Conservation (phyloP, 1,140 invertebrate species). For the Zaprionus nigranus region DNA sequence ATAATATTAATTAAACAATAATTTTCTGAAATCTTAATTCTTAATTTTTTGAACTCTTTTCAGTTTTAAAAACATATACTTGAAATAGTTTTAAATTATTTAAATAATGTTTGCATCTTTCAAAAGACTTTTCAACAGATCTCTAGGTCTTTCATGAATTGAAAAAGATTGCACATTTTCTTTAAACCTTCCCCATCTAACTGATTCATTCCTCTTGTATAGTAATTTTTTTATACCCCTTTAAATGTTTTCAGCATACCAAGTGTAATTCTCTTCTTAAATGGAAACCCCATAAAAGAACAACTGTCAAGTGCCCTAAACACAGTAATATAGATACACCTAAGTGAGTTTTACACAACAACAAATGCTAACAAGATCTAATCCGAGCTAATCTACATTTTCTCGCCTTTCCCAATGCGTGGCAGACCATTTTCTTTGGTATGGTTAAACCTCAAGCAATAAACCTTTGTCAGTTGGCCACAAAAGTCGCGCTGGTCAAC, state of each 20-base stretch:
- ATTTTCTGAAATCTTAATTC: too few species aligned
- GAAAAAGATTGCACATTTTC: background rate
- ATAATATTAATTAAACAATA: background rate
- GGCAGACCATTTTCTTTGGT: background rate
- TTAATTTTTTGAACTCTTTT: too few species aligned
- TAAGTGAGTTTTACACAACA: background rate
- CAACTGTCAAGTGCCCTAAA: background rate
- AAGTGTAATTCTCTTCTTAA: background rate
- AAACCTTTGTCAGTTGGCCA: slow-evolving; percentile 4
- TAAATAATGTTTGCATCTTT: background rate
- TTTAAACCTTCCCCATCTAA: background rate
- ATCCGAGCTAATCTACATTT: slow-evolving; percentile 5
- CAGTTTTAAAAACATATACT: too few species aligned
- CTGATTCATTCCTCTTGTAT: background rate
- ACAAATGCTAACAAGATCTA: background rate
- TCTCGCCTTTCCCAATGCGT: background rate
- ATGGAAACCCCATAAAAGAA: background rate
- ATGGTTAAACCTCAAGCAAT: background rate
- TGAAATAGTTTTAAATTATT: background rate
- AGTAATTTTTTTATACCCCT: background rate
- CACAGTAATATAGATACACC: background rate
- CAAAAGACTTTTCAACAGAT: background rate
- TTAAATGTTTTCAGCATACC: background rate
- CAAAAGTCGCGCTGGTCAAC: slow-evolving; percentile 24
- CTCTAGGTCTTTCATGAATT: too few species aligned